Evolutionary conservation across 2,888 invertebrate genomes (phyloP).

Genomic region (Calliscelio sp.): DNA sequence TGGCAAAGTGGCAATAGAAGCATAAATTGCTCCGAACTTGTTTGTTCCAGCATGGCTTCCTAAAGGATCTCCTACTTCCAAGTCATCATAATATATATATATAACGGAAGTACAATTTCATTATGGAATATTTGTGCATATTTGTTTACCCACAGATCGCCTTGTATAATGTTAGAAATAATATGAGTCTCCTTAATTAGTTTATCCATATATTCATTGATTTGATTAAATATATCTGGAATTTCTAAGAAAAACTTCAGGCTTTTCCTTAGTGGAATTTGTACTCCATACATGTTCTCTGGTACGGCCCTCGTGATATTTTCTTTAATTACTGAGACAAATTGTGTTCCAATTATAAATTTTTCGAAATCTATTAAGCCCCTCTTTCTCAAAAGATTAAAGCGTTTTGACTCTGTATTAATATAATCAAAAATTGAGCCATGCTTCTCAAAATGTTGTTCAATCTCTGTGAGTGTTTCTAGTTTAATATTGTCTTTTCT

Average conservation of each 20-base stretch:
- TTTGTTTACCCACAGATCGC: slow-evolving; percentile 29
- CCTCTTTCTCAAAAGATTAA: slow-evolving; percentile 33
- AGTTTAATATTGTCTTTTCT: slow-evolving; percentile 9
- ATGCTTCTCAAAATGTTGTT: slow-evolving; percentile 31
- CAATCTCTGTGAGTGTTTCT: slow-evolving; percentile 13
- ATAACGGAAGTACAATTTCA: slow-evolving; percentile 37
- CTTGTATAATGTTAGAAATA: background rate
- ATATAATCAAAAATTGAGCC: slow-evolving; percentile 29
- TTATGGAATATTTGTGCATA: slow-evolving; percentile 18
- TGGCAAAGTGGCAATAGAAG: slow-evolving; percentile 2
- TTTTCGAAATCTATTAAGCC: slow-evolving; percentile 40
- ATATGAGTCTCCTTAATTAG: background rate
- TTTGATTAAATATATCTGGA: slow-evolving; percentile 29
- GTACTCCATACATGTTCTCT: slow-evolving; percentile 12
- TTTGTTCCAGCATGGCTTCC: slow-evolving; percentile 39
- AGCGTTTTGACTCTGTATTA: slow-evolving; percentile 41
- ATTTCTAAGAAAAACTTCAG: slow-evolving; percentile 56
- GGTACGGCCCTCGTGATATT: background rate
- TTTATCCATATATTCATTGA: slow-evolving; percentile 29
- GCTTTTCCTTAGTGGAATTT: slow-evolving; percentile 30
- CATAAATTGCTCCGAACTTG: slow-evolving; percentile 2
- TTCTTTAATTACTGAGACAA: background rate
- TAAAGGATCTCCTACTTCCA: slow-evolving; percentile 49
- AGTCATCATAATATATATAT: slow-evolving; percentile 27
- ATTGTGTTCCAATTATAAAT: slow-evolving; percentile 39